phyloP scores from a whole-genome alignment of 2,888 invertebrate genomes.

The Plebejus melissa region DNA sequence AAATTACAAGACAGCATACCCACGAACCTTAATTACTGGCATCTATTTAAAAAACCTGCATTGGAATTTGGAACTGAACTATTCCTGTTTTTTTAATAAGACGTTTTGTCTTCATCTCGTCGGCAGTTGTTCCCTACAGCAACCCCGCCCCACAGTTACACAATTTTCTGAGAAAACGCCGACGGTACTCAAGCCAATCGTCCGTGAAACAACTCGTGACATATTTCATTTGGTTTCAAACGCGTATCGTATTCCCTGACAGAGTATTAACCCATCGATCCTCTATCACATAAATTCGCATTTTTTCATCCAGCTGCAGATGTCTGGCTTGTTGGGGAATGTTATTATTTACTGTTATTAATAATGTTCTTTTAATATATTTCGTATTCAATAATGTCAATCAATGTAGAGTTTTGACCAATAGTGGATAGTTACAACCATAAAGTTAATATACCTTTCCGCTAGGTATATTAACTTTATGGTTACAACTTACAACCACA shows the following conservation, averaged over 20 bases:
- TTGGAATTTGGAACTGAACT: neutral
- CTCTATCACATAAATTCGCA: conserved; percentile 36
- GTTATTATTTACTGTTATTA: conserved; percentile 2
- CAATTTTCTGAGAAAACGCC: conserved; percentile 41
- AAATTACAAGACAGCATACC: too few species aligned
- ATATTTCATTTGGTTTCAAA: conserved; percentile 67
- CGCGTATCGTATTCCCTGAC: conserved; percentile 51
- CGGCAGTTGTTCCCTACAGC: conserved; percentile 1
- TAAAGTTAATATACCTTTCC: too few species aligned
- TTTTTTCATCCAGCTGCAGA: conserved; percentile 31
- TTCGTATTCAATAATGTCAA: neutral
- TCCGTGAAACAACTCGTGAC: conserved; percentile 72
- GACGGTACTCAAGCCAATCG: conserved; percentile 52
- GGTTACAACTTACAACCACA: too few species aligned
- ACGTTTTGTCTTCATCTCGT: neutral
- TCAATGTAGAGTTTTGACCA: neutral
- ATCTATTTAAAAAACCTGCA: neutral
- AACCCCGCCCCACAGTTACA: conserved; percentile 25
- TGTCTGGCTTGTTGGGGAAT: conserved; percentile 22
- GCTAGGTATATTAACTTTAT: too few species aligned
- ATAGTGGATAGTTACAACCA: too few species aligned
- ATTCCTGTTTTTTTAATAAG: neutral
- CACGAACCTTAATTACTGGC: too few species aligned
- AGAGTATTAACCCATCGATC: conserved; percentile 42
- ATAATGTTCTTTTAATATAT: neutral